Evolutionary conservation across 92 coral and sea anemone species (phyloP), one percentile per base, ranked within the genome.

Genomic region (Paramuricea clavata): DNA sequence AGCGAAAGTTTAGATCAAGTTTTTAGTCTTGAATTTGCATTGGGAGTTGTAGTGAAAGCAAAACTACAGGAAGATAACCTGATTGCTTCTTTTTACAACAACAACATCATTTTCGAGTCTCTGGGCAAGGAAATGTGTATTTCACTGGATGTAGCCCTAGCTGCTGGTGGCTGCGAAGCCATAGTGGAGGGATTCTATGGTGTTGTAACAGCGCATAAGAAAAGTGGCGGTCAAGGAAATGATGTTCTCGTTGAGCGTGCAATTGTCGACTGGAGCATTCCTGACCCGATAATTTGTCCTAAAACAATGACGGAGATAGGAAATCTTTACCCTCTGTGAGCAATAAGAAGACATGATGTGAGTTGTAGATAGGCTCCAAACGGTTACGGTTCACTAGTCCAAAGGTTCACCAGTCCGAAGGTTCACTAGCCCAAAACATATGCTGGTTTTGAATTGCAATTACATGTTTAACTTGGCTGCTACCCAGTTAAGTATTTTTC

Each of bases 201-300:
- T 31, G 15, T 62, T 62, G 70, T 62, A 0, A 9, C 70, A 26
- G 70, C 70, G 3, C 70, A 62, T 9, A 62, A 62, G 34, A 62
- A 61, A 27, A 26, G 39, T 22, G 70, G 70, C 2, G 70, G 70
- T 2, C 70, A 62, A 30, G 10, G 70, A 0, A 61, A 61, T 17
- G n/a, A 61, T 27, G 69, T 61, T 22, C 34, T 61, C 11, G 33
- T 61, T 61, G 8, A 61, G 34, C 30, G 69, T 22, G 69, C 69
- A 25, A 61, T 61, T 61, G 69, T 27, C 16, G 69, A 61, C 69
- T 61, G 69, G 69, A 61, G 69, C 34, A 61, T 61, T 22, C 69
- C 69, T 6, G 69, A 61, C 16, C 69, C 69, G 15, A 61, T 61
- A 27, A 8, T 13, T 22, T 61, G 69, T 26, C 69, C 30, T 22